phyloP scores from a whole-genome alignment of 1,140 invertebrate species.

The Leptinotarsa undecemlineata region DNA sequence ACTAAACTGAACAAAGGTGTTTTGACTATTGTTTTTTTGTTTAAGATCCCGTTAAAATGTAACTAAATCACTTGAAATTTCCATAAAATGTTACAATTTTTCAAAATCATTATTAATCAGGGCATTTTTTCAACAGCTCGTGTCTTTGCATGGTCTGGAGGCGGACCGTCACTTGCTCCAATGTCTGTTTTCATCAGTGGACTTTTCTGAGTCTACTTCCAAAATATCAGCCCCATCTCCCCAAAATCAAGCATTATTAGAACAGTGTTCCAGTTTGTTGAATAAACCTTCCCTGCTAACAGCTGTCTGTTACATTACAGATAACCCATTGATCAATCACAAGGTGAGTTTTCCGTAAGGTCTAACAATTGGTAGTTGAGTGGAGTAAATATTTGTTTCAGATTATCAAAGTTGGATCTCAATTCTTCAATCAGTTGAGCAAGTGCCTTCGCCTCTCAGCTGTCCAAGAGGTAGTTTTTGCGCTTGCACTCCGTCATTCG shows the following conservation, averaged over 20 bases:
- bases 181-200: conserved; percentile 78
- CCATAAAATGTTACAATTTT: conserved; percentile 17
- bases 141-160: conserved; percentile 80
- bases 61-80: conserved; percentile 23
- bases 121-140: conserved; percentile 63
- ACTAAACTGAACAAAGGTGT: conserved; percentile 45
- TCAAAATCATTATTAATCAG: conserved; percentile 17
- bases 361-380: too few relatives aligned
- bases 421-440: conserved; percentile 80
- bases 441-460: conserved; percentile 81
- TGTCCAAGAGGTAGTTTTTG: conserved; percentile 88
- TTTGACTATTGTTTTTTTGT: conserved; percentile 44
- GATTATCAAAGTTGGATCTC: conserved; percentile 73
- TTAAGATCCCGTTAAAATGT: conserved; percentile 36
- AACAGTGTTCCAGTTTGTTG: conserved; percentile 72
- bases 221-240: conserved; percentile 61
- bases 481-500: conserved; percentile 80
- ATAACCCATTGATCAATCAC: conserved; percentile 66
- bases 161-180: conserved; percentile 86
- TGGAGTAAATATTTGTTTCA: conserved; percentile 49
- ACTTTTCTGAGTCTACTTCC: conserved; percentile 64
- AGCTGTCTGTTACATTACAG: conserved; percentile 78
- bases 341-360: conserved; percentile 57
- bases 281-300: conserved; percentile 76
- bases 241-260: conserved; percentile 74